These are phyloP conservation scores for Amblyraja radiata DNA, from an alignment of 2,797 vertebrate species.

Conservation along the genomic window DNA sequence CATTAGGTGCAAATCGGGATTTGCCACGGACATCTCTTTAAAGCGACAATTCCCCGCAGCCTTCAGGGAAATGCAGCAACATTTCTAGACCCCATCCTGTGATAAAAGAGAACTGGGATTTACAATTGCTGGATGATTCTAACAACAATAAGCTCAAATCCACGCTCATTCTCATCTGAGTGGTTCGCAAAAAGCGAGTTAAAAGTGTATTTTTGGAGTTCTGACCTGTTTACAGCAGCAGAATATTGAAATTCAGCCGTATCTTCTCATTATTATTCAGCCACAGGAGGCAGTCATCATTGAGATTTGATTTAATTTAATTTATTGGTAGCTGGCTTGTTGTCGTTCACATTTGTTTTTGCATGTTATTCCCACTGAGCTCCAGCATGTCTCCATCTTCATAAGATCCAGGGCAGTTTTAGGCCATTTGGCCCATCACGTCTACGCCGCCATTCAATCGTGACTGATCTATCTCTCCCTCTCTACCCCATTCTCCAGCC, in stretches of 20 bases:
- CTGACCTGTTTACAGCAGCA: not conserved
- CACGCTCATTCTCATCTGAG: not conserved
- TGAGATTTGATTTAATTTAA: constrained; percentile 10
- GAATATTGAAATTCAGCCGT: not conserved
- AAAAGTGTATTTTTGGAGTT: not conserved
- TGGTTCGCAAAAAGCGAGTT: not conserved
- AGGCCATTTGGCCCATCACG: too few species aligned
- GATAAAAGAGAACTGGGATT: not conserved
- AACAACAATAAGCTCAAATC: not conserved
- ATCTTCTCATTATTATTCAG: not conserved
- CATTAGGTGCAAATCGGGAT: not conserved
- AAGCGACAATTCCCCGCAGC: not conserved
- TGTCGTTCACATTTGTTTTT: not conserved
- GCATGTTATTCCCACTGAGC: not conserved
- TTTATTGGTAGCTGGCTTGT: not conserved
- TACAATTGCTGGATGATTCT: not conserved
- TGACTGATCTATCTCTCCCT: too few species aligned
- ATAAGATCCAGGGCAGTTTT: too few species aligned
- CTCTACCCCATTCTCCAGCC: too few species aligned
- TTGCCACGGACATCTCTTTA: not conserved
- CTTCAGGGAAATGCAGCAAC: not conserved
- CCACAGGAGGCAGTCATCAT: not conserved
- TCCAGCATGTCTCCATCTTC: not conserved
- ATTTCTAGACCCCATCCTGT: not conserved
- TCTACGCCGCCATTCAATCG: too few species aligned